A percentile compares a stretch with the other conserved stretches of the same genome.
Evolutionary conservation across 2,113 vertebrate genomes (phyloP).

Genomic region (Mystacornis crossleyi): DNA sequence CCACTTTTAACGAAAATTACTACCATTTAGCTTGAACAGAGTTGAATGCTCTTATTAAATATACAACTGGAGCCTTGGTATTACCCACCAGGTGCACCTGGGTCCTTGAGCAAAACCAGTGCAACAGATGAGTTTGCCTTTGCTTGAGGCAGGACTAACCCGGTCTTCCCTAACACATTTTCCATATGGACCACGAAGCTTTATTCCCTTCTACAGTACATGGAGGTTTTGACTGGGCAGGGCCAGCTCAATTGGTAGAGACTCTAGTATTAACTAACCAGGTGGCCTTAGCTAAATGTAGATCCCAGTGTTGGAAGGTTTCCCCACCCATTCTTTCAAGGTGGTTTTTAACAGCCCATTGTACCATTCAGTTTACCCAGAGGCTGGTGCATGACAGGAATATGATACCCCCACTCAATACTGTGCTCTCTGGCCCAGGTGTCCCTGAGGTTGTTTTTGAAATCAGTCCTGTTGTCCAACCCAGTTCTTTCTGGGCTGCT

Average conservation of each 20-base stretch:
- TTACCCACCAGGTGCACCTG: not conserved
- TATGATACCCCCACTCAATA: not conserved
- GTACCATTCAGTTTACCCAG: not conserved
- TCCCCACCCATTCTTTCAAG: not conserved
- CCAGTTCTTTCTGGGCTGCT: not conserved
- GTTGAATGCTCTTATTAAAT: not conserved
- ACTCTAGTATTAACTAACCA: not conserved
- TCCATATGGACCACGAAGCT: not conserved
- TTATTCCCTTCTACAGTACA: not conserved
- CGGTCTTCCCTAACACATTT: not conserved
- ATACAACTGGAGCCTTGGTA: fast-evolving
- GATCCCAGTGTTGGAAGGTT: not conserved
- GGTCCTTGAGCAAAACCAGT: not conserved
- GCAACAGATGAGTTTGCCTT: not conserved
- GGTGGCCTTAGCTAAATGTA: not conserved
- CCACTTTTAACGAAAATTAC: not conserved
- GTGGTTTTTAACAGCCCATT: not conserved
- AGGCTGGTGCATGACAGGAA: not conserved
- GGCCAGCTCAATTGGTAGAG: not conserved
- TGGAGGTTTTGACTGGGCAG: not conserved
- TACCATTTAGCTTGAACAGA: not conserved
- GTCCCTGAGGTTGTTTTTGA: not conserved
- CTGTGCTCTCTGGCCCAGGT: fast-evolving
- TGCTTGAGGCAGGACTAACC: not conserved
- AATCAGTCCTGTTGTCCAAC: not conserved